Percentiles rank a stretch among this genome's conserved stretches.
Conservation (phyloP, 2,888 invertebrate genomes). For the Acronicta aceris region DNA sequence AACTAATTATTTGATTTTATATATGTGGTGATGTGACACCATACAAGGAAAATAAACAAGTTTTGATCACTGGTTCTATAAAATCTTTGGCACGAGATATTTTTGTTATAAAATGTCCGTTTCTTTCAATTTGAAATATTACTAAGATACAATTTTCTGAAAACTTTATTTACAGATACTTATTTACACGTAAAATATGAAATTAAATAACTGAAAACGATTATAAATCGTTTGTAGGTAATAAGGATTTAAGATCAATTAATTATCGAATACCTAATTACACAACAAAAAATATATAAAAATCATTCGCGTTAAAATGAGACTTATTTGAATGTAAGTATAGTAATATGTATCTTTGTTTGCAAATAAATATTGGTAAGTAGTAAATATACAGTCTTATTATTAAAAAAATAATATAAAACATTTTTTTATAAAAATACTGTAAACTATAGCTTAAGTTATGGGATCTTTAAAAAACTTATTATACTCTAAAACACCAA, state of each 20-base stretch:
- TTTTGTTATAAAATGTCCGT: constrained; percentile 39
- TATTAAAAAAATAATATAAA: constrained; percentile 51
- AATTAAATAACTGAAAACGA: constrained; percentile 36
- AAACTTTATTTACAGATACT: constrained; percentile 48
- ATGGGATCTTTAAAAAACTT: constrained; percentile 31
- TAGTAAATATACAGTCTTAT: constrained; percentile 27
- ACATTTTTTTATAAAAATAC: constrained; percentile 4
- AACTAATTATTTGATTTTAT: no score
- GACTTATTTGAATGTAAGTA: constrained; percentile 16
- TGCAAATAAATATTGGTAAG: constrained; percentile 27
- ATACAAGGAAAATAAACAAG: constrained; percentile 23
- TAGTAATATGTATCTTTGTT: constrained; percentile 9
- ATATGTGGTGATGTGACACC: no score
- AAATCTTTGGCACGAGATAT: constrained; percentile 64
- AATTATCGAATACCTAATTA: constrained; percentile 14
- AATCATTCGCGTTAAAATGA: constrained; percentile 19
- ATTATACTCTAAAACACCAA: constrained; percentile 42
- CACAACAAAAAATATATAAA: constrained; percentile 11
- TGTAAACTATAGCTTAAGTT: constrained; percentile 24
- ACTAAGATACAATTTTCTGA: constrained; percentile 18
- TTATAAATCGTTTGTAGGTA: constrained; percentile 30
- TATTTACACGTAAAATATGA: constrained; percentile 51
- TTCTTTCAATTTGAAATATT: constrained; percentile 35
- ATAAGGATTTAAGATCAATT: constrained; percentile 23
- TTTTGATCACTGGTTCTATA: constrained; percentile 40